These are phyloP conservation scores for Drosophila melanica DNA, from an alignment of 1,140 invertebrate species.

Conservation along the genomic window DNA sequence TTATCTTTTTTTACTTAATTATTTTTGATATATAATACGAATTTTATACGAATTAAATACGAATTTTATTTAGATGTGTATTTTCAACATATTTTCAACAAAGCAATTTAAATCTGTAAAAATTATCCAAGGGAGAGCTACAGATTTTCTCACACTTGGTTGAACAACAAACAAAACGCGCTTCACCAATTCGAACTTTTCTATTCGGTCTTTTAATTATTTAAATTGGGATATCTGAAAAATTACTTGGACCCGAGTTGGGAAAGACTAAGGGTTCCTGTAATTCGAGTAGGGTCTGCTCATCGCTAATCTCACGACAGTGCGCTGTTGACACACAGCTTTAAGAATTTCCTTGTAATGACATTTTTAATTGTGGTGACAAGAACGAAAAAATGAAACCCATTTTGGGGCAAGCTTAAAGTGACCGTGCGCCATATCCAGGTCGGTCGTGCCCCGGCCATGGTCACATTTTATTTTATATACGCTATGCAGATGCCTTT, in stretches of 20 bases:
- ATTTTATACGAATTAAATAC: too few relatives aligned
- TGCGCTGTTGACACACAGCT: constrained; percentile 1
- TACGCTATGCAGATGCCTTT: constrained; percentile 44
- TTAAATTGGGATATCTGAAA: not conserved
- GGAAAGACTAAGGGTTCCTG: not conserved
- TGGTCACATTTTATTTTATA: constrained; percentile 11
- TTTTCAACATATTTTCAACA: too few relatives aligned
- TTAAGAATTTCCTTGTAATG: constrained; percentile 62
- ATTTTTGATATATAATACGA: too few relatives aligned
- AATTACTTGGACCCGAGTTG: not conserved
- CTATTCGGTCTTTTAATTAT: not conserved
- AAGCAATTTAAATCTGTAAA: too few relatives aligned
- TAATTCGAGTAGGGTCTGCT: not conserved
- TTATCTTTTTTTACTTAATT: too few relatives aligned
- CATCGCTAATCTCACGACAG: constrained; percentile 22
- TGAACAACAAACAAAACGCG: not conserved
- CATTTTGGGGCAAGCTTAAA: constrained; percentile 36
- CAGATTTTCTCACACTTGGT: not conserved
- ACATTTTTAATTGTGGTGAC: constrained; percentile 61
- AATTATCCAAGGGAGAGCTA: not conserved
- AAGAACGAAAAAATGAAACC: constrained; percentile 37
- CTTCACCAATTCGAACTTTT: not conserved
- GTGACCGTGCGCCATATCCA: constrained; percentile 37
- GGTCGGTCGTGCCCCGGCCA: constrained; percentile 6
- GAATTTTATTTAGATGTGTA: too few relatives aligned